Evolutionary conservation across 2,113 vertebrate genomes (phyloP), one percentile per base, ranked within the genome.

Genomic region (Galemys pyrenaicus): DNA sequence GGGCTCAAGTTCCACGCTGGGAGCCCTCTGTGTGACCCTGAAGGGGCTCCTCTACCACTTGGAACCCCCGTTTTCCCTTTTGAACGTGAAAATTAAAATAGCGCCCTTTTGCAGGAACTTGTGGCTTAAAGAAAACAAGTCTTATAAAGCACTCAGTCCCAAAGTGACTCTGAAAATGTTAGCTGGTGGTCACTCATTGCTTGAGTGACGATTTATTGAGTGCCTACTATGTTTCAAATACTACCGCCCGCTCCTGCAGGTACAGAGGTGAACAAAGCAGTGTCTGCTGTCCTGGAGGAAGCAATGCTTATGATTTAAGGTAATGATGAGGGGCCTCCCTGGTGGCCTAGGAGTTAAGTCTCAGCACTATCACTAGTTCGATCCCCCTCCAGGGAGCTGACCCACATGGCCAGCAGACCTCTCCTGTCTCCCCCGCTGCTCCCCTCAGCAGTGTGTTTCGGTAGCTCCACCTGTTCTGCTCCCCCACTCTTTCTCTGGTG

Each of bases 31-130:
- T 32, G 67, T 58, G 80, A 49, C 5, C 15, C 64, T 7, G 17
- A 49, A 46, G 13, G 0, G 58, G 30, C 0, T 0, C 22, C 20
- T 1, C 39, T 3, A 10, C 41, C n/a, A n/a, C 17, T 30, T 28
- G 19, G 20, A 89, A 26, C 80, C 88, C 87, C 87, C 30, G 67
- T 77, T 94, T 90, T 49, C 81, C 71, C 35, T 1, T 41, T n/a
- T 60, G 54, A 77, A 39, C 39, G 22, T 28, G 60, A 67, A 79
- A 30, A 51, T 75, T 32, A 68, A 79, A 60, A 35, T 2, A 73
- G 80, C 3, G 12, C 20, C 64, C 20, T 0, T 92, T 46, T 46
- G 37, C 46, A 28, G 6, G 39, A 17, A 24, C 26, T 37, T 37
- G 60, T 77, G 13, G 81, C 85, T 91, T 37, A 22, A 13, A 20